A percentile compares a stretch with the other conserved stretches of the same genome.
Evolutionary conservation across 2,113 vertebrate genomes (phyloP).

Genomic region (Asarcornis scutulata): DNA sequence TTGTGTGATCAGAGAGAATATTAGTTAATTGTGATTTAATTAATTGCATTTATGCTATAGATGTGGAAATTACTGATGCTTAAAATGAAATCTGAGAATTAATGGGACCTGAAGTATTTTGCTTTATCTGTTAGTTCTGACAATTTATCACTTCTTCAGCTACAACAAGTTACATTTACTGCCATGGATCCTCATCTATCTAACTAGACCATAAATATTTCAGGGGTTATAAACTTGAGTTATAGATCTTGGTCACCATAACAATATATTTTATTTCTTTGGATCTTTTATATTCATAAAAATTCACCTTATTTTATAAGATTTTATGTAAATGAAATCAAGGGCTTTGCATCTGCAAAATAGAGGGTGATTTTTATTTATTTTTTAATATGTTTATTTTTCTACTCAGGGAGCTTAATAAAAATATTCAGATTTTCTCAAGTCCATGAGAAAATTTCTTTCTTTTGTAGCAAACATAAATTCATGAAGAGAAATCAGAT

Average conservation of each 20-base stretch:
- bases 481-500: not conserved
- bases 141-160: not conserved
- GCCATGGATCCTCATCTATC: not conserved
- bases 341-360: not conserved
- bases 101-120: constrained; percentile 14
- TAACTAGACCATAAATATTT: constrained; percentile 7
- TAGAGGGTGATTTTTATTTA: not conserved
- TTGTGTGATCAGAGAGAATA: not conserved
- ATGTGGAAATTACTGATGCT: constrained; percentile 4
- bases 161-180: not conserved
- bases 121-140: not conserved
- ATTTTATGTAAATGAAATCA: not conserved
- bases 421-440: not conserved
- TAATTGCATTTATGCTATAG: constrained; percentile 28
- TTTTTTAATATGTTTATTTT: not conserved
- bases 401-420: not conserved
- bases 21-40: constrained; percentile 25
- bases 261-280: not conserved
- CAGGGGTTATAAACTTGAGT: not conserved
- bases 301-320: not conserved
- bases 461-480: not conserved
- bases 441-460: not conserved
- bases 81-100: constrained; percentile 14
- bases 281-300: not conserved
- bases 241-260: not conserved